These are phyloP conservation scores for Epirrita christyi DNA, from an alignment of 2,888 invertebrate species.

Conservation along the genomic window DNA sequence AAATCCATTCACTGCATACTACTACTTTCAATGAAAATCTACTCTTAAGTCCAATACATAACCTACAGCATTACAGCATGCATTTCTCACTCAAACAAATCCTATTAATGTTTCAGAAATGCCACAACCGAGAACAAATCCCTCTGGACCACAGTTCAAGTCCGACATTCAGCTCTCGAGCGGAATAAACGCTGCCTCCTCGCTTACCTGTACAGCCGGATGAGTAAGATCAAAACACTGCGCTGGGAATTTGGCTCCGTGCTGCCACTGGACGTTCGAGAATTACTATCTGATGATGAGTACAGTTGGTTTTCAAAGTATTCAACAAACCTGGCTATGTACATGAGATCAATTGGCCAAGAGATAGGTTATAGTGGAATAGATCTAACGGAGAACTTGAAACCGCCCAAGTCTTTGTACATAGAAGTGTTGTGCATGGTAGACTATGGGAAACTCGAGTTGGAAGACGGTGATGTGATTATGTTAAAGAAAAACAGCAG, in stretches of 20 bases:
- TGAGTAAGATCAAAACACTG: slow-evolving; percentile 92
- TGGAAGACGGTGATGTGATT: slow-evolving; percentile 96
- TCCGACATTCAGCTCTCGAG: slow-evolving; percentile 93
- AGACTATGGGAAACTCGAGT: slow-evolving; percentile 97
- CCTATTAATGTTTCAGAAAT: slow-evolving; percentile 54
- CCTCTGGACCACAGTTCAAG: slow-evolving; percentile 90
- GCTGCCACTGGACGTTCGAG: slow-evolving; percentile 93
- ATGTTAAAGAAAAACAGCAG: slow-evolving; percentile 95
- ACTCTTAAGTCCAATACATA: too few species aligned
- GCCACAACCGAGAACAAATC: slow-evolving; percentile 84
- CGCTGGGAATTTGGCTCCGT: slow-evolving; percentile 98
- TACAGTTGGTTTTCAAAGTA: slow-evolving; percentile 95
- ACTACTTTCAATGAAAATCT: too few species aligned
- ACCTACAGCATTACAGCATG: too few species aligned
- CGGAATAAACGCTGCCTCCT: slow-evolving; percentile 96
- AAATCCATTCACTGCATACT: too few species aligned
- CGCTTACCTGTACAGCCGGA: slow-evolving; percentile 92
- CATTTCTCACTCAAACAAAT: too few species aligned
- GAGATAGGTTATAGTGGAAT: slow-evolving; percentile 88
- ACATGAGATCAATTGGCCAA: slow-evolving; percentile 95
- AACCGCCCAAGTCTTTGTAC: slow-evolving; percentile 96
- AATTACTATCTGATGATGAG: slow-evolving; percentile 92
- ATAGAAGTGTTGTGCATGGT: slow-evolving; percentile 95
- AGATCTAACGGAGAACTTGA: slow-evolving; percentile 94
- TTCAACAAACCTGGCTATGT: slow-evolving; percentile 92